Conservation (phyloP, 2,888 invertebrate genomes). For the Blomia tropicalis region DNA sequence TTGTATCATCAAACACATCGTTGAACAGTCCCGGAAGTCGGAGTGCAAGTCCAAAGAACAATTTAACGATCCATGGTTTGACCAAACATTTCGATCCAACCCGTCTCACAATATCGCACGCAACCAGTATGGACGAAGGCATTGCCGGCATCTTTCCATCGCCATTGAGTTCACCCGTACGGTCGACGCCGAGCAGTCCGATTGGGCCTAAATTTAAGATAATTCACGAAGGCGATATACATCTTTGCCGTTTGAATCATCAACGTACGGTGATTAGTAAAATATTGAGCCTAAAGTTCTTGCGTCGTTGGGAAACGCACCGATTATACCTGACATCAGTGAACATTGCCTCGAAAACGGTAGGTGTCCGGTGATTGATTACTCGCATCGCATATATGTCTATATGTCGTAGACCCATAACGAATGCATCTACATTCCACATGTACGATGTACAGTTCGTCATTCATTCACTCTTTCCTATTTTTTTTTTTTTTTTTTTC, state of each 20-base stretch:
- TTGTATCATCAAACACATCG: not conserved
- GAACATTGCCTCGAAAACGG: slow-evolving; percentile 55
- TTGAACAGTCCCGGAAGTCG: slow-evolving; percentile 7
- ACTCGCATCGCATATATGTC: not conserved
- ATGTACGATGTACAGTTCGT: too few species aligned
- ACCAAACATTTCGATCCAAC: not conserved
- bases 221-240: slow-evolving; percentile 52
- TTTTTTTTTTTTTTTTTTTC: not conserved
- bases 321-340: slow-evolving; percentile 50
- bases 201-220: slow-evolving; percentile 44
- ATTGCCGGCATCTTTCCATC: slow-evolving; percentile 21
- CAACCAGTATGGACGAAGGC: slow-evolving; percentile 20
- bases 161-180: slow-evolving; percentile 21
- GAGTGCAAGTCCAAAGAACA: not conserved
- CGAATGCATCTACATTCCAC: too few species aligned
- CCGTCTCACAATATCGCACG: slow-evolving; percentile 7
- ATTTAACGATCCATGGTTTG: slow-evolving; percentile 8
- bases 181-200: slow-evolving; percentile 27
- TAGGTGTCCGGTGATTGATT: slow-evolving; percentile 37
- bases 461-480: not conserved
- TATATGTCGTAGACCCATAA: too few species aligned
- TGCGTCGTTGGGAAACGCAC: slow-evolving; percentile 60
- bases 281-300: slow-evolving; percentile 56
- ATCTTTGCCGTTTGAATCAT: slow-evolving; percentile 58
- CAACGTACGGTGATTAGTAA: slow-evolving; percentile 60